Evolutionary conservation across 2,113 vertebrate species (phyloP).

Genomic region (Ascaphus truei): DNA sequence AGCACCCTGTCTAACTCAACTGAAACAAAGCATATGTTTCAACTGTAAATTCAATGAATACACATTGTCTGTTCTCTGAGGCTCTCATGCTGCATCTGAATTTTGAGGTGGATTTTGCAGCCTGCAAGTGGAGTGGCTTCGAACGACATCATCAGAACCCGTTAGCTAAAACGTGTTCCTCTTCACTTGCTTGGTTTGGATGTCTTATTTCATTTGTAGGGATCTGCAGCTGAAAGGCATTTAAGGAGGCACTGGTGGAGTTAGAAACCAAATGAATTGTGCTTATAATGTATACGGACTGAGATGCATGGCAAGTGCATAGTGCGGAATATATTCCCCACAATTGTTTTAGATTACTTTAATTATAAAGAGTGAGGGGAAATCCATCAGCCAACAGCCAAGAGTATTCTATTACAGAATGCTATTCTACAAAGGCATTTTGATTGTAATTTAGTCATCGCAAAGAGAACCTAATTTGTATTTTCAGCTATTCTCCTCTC

Average conservation of each 20-base stretch:
- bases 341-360: neutral
- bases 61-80: neutral
- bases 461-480: neutral
- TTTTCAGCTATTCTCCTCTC: neutral
- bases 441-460: neutral
- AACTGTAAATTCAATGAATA: neutral
- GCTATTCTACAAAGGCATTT: neutral
- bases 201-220: slow-evolving; percentile 21
- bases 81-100: neutral
- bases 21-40: neutral
- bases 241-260: neutral
- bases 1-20: neutral
- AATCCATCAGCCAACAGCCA: neutral
- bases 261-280: neutral
- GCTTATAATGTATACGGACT: neutral
- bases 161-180: slow-evolving; percentile 15
- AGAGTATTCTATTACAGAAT: neutral
- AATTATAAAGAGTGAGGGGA: neutral
- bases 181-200: slow-evolving; percentile 16
- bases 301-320: neutral
- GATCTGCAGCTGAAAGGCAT: slow-evolving; percentile 15
- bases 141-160: slow-evolving; percentile 3
- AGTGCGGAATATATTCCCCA: neutral
- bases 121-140: slow-evolving; percentile 2
- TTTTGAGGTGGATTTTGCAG: neutral